Percentiles rank a stretch among this genome's conserved stretches.
Evolutionary conservation across 2,113 vertebrate genomes (phyloP).

Genomic region (Rhizomys pruinosus): DNA sequence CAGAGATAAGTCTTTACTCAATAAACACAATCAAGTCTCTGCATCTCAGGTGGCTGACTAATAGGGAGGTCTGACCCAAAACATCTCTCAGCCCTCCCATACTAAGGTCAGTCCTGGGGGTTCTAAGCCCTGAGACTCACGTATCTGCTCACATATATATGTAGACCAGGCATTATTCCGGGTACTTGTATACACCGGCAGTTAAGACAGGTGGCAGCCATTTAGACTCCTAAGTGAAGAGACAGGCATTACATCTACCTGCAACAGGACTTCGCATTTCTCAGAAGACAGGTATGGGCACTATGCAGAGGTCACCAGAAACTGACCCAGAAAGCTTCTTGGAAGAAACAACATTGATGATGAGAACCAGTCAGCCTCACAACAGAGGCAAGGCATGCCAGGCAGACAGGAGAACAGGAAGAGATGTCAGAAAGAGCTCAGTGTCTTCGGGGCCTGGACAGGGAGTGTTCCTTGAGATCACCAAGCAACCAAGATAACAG

Average conservation of each 20-base stretch:
- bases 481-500: background rate
- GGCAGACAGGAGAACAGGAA: background rate
- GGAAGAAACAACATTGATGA: background rate
- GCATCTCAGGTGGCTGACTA: too few species aligned
- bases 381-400: rapidly evolving
- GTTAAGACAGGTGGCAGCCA: background rate
- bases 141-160: too few species aligned
- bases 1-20: too few species aligned
- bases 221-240: background rate
- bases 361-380: background rate
- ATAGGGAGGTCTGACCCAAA: too few species aligned
- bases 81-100: too few species aligned
- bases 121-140: too few species aligned
- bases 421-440: background rate
- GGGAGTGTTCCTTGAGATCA: background rate
- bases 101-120: too few species aligned
- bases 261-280: background rate
- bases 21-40: too few species aligned
- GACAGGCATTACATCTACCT: background rate
- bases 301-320: rapidly evolving
- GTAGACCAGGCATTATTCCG: background rate
- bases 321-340: background rate
- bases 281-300: background rate
- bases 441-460: rapidly evolving
- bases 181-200: background rate